These are phyloP conservation scores for Electrona antarctica DNA, from an alignment of 2,113 vertebrate species.

Conservation along the genomic window DNA sequence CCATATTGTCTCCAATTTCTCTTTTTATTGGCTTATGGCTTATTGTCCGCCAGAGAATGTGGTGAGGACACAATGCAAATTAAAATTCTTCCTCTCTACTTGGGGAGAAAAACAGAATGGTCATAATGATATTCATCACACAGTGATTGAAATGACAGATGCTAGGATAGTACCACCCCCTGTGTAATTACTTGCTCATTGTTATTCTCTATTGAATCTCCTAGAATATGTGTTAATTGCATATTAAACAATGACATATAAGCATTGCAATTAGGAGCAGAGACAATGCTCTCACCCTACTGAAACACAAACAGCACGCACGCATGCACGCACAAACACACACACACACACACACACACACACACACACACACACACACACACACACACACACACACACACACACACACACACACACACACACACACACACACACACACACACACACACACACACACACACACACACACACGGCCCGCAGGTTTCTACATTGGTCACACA, in stretches of 20 bases:
- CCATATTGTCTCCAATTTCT: constrained; percentile 41
- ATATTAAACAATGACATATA: constrained; percentile 66
- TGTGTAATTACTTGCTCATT: constrained; percentile 72
- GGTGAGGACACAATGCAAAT: constrained; percentile 51
- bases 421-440: constrained; percentile 8
- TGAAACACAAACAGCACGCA: not conserved
- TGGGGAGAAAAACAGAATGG: constrained; percentile 55
- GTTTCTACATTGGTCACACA: not conserved
- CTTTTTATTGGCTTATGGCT: constrained; percentile 40
- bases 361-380: not conserved
- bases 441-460: not conserved
- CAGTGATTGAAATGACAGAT: constrained; percentile 67
- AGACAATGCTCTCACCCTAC: constrained; percentile 22
- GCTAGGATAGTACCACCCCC: constrained; percentile 62
- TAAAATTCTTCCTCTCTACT: constrained; percentile 49
- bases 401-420: constrained; percentile 3
- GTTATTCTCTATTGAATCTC: constrained; percentile 66
- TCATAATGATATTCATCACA: constrained; percentile 57
- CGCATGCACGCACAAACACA: not conserved
- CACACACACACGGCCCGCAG: not conserved
- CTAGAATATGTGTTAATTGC: constrained; percentile 68
- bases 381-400: constrained; percentile 5
- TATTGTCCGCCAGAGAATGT: constrained; percentile 42
- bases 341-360: constrained; percentile 3
- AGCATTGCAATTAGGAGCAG: constrained; percentile 33